Base-by-base conservation (phyloP, 2,113 vertebrate genomes). In the Nycticorax nycticorax region DNA sequence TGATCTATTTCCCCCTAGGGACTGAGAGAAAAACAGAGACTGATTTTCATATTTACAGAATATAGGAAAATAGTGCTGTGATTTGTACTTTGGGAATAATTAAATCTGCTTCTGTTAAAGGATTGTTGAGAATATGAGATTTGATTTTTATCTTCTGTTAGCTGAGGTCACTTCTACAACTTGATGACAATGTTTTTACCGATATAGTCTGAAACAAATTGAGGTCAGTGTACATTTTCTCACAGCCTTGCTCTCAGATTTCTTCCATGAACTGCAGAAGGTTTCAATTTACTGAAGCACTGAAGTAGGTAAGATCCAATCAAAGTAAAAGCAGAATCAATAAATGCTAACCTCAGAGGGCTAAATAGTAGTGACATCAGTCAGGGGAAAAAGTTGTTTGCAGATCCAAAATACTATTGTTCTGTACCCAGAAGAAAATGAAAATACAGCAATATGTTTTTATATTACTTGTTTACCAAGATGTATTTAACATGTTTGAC, bases 241-340 rank as follows among this genome's bases (percentile, higher is more conserved):
- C 94, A 96, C 92, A 97, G 92, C 85, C 94, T 97, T 97, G 95
- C 90, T 98, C 96, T 98, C 77, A 96, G 75, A 94, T 97, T 98
- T 97, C 91, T 97, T 97, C 97, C 96, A 97, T 97, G 98, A 98
- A 98, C 97, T 98, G 94, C 89, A 98, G 97, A 98, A 98, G 95
- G 96, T 97, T 98, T 98, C 98, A 98, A 98, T 98, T 98, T 98
- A 97, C 97, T 97, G 97, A 98, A 97, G 97, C 97, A 98, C 95
- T 52, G 80, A 97, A 97, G 95, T 98, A 98, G 96, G 97, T 97
- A 98, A 98, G 97, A 98, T 98, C 98, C 97, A 98, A 98, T 98
- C 97, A 98, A 98, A 98, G 97, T 98, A 96, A 98, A 98, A 98
- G 73, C 53, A 96, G 96, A 98, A 98, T 98, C 98, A 97, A 98